phyloP scores from a whole-genome alignment of 1,140 invertebrate species.

The Parapsyche elsis region DNA sequence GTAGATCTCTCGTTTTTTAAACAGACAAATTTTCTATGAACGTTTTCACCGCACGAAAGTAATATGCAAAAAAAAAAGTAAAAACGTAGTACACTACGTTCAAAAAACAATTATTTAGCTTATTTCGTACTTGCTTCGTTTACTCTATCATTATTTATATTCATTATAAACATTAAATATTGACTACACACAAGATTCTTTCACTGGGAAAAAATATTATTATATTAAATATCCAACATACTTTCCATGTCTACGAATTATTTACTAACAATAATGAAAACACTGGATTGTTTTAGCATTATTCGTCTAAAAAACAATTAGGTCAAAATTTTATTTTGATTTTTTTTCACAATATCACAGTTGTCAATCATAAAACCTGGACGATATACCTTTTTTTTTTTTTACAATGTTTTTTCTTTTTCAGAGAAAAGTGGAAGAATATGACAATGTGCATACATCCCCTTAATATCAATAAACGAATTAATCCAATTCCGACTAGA shows the following conservation, averaged over 20 bases:
- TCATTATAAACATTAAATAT: slow-evolving; percentile 14
- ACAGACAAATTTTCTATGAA: neutral
- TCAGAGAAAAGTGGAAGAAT: slow-evolving; percentile 38
- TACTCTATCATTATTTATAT: neutral
- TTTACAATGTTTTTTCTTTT: slow-evolving; percentile 52
- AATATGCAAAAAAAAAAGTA: neutral
- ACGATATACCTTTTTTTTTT: slow-evolving; percentile 53
- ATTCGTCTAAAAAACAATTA: slow-evolving; percentile 38
- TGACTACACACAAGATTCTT: slow-evolving; percentile 35
- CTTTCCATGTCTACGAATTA: slow-evolving; percentile 12
- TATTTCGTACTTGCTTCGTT: neutral
- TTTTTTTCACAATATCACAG: slow-evolving; percentile 57
- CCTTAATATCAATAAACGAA: slow-evolving; percentile 41
- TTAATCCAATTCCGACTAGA: slow-evolving; percentile 54
- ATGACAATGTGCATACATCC: slow-evolving; percentile 37
- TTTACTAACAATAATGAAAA: slow-evolving; percentile 41
- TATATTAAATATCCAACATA: slow-evolving; percentile 16
- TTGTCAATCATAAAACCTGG: slow-evolving; percentile 56
- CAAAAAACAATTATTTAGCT: neutral
- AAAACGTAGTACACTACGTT: neutral
- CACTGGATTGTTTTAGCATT: slow-evolving; percentile 22
- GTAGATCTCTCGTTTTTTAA: neutral
- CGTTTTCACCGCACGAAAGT: neutral
- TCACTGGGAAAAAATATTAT: slow-evolving; percentile 28
- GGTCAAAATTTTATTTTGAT: slow-evolving; percentile 57